Percentiles rank a stretch among this genome's conserved stretches.
phyloP scores from a whole-genome alignment of 2,113 vertebrate genomes.

The Malurus melanocephalus region DNA sequence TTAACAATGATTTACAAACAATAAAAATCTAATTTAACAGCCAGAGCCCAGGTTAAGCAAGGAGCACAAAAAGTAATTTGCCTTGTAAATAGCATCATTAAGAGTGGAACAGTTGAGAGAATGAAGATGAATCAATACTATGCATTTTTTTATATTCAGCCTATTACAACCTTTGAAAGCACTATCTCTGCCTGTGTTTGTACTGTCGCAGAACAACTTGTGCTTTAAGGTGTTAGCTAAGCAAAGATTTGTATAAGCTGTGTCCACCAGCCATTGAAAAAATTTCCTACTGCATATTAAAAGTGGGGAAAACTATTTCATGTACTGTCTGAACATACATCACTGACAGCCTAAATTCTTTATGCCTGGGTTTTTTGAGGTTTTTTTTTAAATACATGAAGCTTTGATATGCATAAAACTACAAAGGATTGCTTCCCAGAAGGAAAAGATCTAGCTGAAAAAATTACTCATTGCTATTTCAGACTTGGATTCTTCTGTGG shows the following conservation, averaged over 20 bases:
- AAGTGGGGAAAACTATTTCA: neutral
- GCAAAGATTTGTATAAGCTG: neutral
- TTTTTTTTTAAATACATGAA: neutral
- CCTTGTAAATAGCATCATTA: neutral
- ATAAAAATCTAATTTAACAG: neutral
- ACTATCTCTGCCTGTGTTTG: neutral
- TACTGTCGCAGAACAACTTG: neutral
- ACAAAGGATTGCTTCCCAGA: neutral
- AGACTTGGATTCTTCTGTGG: neutral
- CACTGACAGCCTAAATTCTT: neutral
- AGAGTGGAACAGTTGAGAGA: neutral
- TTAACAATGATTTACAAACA: neutral
- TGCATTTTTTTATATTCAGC: neutral
- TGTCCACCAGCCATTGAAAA: neutral
- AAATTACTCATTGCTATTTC: neutral
- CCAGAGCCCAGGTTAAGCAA: neutral
- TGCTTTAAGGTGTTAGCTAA: neutral
- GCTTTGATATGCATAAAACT: conserved; percentile 13
- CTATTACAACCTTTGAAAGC: neutral
- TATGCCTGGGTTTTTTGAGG: neutral
- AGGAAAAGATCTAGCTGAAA: neutral
- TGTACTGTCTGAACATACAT: neutral
- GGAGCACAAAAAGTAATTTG: neutral
- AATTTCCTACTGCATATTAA: neutral
- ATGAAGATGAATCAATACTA: neutral